Evolutionary conservation across 2,113 vertebrate species (phyloP).

Genomic region (Cheirogaleus medius): DNA sequence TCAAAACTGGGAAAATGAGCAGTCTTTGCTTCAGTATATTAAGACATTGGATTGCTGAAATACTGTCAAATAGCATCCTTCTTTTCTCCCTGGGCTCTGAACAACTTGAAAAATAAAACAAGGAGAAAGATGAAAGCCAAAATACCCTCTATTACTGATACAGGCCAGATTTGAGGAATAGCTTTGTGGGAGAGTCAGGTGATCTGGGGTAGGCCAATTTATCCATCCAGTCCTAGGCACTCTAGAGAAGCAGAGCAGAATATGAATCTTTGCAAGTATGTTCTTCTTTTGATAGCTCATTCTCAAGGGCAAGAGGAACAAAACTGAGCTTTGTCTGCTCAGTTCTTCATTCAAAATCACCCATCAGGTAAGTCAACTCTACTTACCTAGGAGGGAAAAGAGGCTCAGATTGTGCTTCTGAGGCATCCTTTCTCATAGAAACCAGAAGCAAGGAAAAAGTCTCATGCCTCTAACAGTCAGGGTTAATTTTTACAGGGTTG

Average conservation of each 20-base stretch:
- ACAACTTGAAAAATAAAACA: slow-evolving; percentile 43
- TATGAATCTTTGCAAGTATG: neutral
- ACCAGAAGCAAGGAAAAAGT: neutral
- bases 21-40: neutral
- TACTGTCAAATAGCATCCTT: neutral
- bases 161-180: neutral
- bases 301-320: neutral
- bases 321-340: neutral
- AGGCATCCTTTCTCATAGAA: slow-evolving; percentile 11
- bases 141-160: neutral
- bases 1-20: slow-evolving; percentile 47
- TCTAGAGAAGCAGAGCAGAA: neutral
- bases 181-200: neutral
- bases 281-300: neutral
- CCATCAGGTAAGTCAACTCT: neutral
- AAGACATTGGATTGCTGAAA: slow-evolving; percentile 25
- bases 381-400: neutral
- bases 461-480: neutral
- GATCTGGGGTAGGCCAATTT: neutral
- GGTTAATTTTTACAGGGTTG: neutral
- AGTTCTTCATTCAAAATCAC: slow-evolving; percentile 22
- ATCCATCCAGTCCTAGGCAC: neutral
- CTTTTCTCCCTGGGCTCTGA: neutral
- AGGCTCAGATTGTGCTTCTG: neutral
- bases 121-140: neutral